These are phyloP conservation scores for Pocillopora damicornis DNA, from an alignment of 64 coral and sea anemone genomes.

Conservation along the genomic window DNA sequence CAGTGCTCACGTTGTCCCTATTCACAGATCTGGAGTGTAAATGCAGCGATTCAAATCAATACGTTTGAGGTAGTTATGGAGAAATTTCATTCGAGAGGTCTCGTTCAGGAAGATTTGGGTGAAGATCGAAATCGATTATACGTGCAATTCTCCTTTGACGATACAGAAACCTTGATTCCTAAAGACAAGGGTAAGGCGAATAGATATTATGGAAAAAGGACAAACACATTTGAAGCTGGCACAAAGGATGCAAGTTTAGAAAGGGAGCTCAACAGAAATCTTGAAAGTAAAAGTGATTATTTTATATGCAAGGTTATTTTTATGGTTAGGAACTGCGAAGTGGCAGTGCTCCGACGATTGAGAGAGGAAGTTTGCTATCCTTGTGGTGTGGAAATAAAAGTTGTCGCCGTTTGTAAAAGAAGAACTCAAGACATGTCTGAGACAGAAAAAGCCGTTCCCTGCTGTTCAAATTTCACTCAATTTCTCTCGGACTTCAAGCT, in stretches of 20 bases:
- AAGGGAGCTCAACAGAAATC: neutral
- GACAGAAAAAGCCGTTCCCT: neutral
- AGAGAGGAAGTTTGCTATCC: conserved; percentile 33
- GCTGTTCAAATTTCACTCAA: neutral
- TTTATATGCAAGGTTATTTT: conserved; percentile 50
- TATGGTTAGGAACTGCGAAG: conserved; percentile 69
- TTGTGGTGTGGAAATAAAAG: conserved; percentile 72
- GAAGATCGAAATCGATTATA: conserved; percentile 26
- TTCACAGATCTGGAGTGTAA: neutral
- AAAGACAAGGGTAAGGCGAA: neutral
- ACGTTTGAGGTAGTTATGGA: conserved; percentile 69
- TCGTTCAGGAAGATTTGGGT: neutral
- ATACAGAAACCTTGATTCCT: conserved; percentile 35
- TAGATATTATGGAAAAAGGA: neutral
- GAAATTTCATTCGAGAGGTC: conserved; percentile 30
- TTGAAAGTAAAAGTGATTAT: neutral
- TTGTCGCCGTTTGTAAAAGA: conserved; percentile 39
- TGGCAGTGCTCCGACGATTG: conserved; percentile 33
- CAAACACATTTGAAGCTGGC: neutral
- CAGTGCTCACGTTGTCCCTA: neutral
- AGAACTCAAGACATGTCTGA: neutral
- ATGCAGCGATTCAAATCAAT: conserved; percentile 40
- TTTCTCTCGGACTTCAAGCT: conserved; percentile 35
- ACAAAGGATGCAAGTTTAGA: neutral
- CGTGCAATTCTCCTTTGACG: conserved; percentile 52